Percentiles rank a stretch among this genome's conserved stretches.
These are phyloP conservation scores for Zaprionus tsacasi DNA, from an alignment of 1,140 invertebrate genomes.

Conservation along the genomic window DNA sequence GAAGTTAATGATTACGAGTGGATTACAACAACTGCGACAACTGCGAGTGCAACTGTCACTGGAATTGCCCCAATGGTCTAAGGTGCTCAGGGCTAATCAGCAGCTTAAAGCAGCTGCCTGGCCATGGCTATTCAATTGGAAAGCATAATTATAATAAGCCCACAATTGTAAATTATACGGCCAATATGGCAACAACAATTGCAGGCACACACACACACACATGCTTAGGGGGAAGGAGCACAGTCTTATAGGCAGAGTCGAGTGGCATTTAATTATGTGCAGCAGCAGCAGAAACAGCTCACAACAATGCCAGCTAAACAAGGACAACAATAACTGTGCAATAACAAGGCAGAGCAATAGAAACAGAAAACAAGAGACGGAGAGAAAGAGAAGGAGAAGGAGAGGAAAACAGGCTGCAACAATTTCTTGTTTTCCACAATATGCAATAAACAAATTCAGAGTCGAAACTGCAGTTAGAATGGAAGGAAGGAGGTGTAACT, in stretches of 20 bases:
- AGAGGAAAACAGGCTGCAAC: constrained; percentile 28
- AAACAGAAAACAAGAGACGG: background rate
- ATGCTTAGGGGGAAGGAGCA: background rate
- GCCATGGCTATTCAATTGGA: constrained; percentile 58
- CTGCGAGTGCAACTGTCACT: background rate
- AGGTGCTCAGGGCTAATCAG: constrained; percentile 13
- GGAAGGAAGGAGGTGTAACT: background rate
- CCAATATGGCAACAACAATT: constrained; percentile 67
- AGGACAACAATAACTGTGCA: constrained; percentile 64
- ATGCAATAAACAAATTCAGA: constrained; percentile 59
- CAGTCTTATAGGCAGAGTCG: constrained; percentile 3
- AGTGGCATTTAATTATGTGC: constrained; percentile 72
- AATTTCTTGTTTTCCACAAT: constrained; percentile 64
- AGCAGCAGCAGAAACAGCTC: constrained; percentile 15
- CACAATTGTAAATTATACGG: constrained; percentile 59
- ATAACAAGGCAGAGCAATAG: constrained; percentile 5
- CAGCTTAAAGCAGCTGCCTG: constrained; percentile 21
- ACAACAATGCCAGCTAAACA: constrained; percentile 33
- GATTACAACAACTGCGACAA: background rate
- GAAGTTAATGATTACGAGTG: constrained; percentile 12
- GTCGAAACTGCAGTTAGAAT: constrained; percentile 18
- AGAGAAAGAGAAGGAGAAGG: background rate
- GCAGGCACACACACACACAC: constrained; percentile 1
- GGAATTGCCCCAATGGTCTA: background rate
- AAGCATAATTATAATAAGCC: constrained; percentile 67